phyloP scores from a whole-genome alignment of 2,888 invertebrate species.

The Camponotus fellah region DNA sequence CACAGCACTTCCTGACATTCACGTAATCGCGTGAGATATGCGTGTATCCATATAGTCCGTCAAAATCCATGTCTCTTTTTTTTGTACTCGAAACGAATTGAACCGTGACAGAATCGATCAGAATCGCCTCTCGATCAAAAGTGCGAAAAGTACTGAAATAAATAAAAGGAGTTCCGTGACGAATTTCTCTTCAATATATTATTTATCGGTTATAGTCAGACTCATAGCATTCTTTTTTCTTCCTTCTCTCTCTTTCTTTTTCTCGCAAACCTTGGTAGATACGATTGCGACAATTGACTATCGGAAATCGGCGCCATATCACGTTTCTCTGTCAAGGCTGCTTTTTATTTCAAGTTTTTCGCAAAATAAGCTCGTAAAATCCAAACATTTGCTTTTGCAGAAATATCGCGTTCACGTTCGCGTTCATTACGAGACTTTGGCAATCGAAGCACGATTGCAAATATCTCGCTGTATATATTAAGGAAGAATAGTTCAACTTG shows the following conservation, averaged over 20 bases:
- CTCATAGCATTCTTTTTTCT: background rate
- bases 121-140: background rate
- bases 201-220: background rate
- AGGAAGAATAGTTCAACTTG: background rate
- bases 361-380: background rate
- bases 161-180: background rate
- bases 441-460: background rate
- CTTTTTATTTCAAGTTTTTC: constrained; percentile 27
- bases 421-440: background rate
- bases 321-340: constrained; percentile 24
- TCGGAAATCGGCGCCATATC: constrained; percentile 48
- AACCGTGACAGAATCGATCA: background rate
- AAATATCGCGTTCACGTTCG: background rate
- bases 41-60: background rate
- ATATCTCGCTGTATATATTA: constrained; percentile 20
- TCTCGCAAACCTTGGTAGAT: constrained; percentile 13
- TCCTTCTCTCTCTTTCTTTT: background rate
- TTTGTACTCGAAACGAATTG: background rate
- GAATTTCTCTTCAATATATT: background rate
- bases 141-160: background rate
- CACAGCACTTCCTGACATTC: constrained; percentile 35
- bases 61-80: background rate
- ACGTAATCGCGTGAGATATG: constrained; percentile 4
- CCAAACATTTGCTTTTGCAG: background rate
- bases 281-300: constrained; percentile 23